Evolutionary conservation across 2,888 invertebrate species (phyloP).

Genomic region (Machimus atricapillus): DNA sequence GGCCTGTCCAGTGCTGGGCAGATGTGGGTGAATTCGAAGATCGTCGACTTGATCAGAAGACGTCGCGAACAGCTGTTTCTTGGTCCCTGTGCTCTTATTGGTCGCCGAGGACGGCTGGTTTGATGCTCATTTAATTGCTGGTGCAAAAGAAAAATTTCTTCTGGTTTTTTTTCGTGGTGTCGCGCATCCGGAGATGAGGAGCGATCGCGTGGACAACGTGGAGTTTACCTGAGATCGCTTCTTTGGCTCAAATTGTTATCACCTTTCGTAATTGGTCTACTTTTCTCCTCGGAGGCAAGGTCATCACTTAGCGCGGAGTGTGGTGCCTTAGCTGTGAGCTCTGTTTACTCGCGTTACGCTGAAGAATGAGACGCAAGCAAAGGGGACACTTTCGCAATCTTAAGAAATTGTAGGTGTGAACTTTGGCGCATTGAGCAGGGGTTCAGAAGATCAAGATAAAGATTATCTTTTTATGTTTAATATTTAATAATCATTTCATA

Average conservation of each 20-base stretch:
- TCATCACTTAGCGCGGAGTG: neutral
- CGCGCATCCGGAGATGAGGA: neutral
- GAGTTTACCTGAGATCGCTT: neutral
- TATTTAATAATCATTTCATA: neutral
- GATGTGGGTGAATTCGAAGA: conserved; percentile 24
- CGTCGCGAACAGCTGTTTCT: conserved; percentile 23
- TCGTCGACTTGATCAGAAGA: neutral
- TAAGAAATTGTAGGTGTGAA: neutral
- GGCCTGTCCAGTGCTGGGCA: neutral
- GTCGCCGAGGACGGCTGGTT: conserved; percentile 1
- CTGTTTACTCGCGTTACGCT: neutral
- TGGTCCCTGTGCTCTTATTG: neutral
- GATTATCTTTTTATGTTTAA: neutral
- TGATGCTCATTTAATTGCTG: neutral
- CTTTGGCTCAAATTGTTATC: neutral
- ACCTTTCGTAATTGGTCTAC: neutral
- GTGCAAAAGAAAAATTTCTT: neutral
- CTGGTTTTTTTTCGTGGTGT: neutral
- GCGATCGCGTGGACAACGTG: neutral
- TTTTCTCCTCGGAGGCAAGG: neutral
- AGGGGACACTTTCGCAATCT: neutral
- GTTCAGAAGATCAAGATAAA: neutral
- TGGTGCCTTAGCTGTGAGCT: neutral
- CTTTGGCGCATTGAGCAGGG: neutral
- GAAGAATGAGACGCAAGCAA: neutral